These are phyloP conservation scores for Mizuhopecten yessoensis DNA, from an alignment of 1,140 invertebrate species.

Conservation along the genomic window DNA sequence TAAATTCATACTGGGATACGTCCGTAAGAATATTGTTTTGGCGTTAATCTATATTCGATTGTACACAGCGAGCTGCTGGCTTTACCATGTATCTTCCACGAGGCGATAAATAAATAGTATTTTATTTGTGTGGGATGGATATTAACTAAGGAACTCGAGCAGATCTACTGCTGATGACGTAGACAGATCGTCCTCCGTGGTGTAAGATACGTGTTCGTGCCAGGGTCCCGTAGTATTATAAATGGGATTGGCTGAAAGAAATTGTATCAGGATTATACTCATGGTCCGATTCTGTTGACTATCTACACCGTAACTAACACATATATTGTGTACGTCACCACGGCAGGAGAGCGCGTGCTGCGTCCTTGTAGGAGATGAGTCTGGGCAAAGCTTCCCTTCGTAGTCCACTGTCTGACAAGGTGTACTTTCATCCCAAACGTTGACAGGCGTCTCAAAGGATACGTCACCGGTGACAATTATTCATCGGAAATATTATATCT, in stretches of 20 bases:
- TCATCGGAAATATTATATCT: constrained; percentile 26
- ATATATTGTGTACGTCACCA: background rate
- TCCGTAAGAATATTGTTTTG: background rate
- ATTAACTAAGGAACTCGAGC: background rate
- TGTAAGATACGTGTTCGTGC: background rate
- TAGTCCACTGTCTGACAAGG: background rate
- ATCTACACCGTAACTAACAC: background rate
- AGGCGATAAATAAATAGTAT: background rate
- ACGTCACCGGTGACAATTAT: background rate
- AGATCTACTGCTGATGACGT: background rate
- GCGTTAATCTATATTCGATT: background rate
- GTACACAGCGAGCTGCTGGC: background rate
- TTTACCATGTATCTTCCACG: background rate
- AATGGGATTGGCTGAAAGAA: background rate
- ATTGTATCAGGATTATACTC: too few species aligned
- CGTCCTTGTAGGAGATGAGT: background rate
- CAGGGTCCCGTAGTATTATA: background rate
- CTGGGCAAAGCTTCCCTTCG: too few species aligned
- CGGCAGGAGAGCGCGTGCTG: background rate
- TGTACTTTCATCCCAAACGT: background rate
- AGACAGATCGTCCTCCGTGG: background rate
- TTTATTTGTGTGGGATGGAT: background rate
- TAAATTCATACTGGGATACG: background rate
- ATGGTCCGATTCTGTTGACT: background rate
- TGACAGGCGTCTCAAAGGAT: background rate